A percentile compares a stretch with the other conserved stretches of the same genome.
Conservation (phyloP, 1,140 invertebrate species). For the Drosophila teissieri region DNA sequence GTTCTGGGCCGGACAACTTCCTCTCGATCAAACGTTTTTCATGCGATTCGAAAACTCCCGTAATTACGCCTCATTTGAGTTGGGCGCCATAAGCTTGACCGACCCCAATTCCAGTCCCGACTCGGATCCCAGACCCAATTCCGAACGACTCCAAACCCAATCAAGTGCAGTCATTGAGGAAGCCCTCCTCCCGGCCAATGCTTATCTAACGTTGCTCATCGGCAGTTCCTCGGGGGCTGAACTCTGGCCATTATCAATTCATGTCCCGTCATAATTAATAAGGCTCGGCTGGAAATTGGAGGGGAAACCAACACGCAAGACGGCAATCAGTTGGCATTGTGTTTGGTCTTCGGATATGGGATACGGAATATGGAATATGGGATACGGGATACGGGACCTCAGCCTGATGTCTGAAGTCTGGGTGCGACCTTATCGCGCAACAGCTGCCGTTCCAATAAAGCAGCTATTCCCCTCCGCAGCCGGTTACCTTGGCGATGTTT, state of each 20-base stretch:
- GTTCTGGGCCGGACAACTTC: slow-evolving; percentile 23
- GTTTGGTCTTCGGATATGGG: slow-evolving; percentile 22
- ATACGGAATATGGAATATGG: slow-evolving; percentile 12
- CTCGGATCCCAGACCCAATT: slow-evolving; percentile 4
- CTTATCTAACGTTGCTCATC: slow-evolving; percentile 64
- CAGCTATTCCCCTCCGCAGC: slow-evolving; percentile 20
- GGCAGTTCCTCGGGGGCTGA: slow-evolving; percentile 39
- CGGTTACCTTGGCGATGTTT: slow-evolving; percentile 47
- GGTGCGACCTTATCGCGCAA: slow-evolving; percentile 59
- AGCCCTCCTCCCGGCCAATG: slow-evolving; percentile 18
- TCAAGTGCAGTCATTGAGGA: slow-evolving; percentile 56
- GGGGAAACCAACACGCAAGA: slow-evolving; percentile 59
- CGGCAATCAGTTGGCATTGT: slow-evolving; percentile 74
- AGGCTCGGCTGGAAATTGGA: slow-evolving; percentile 49
- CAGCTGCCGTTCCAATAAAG: slow-evolving; percentile 63
- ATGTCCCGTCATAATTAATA: slow-evolving; percentile 81
- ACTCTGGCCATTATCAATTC: slow-evolving; percentile 70
- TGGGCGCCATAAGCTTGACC: slow-evolving; percentile 29
- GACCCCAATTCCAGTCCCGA: slow-evolving; percentile 23
- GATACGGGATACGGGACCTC: slow-evolving; percentile 11
- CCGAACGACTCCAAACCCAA: slow-evolving; percentile 29
- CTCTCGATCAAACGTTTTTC: slow-evolving; percentile 7
- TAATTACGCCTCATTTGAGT: slow-evolving; percentile 39
- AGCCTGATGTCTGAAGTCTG: neutral
- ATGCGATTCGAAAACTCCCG: slow-evolving; percentile 24